Evolutionary conservation across 2,797 vertebrate genomes (phyloP).

Genomic region (Orestias chungarensis): DNA sequence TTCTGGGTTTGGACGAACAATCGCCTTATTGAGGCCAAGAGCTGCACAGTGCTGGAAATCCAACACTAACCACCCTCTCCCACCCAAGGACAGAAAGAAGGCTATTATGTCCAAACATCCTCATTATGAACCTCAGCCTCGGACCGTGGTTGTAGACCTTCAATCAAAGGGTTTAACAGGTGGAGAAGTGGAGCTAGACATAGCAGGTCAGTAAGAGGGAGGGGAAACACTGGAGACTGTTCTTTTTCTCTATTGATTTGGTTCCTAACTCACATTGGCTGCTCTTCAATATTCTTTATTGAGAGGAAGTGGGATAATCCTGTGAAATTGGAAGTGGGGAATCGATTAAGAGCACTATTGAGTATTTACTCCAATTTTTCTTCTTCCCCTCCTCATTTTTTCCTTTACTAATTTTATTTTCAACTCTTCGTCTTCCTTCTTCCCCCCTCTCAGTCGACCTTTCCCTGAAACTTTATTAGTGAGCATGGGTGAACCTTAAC

Average conservation of each 20-base stretch:
- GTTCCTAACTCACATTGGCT: constrained; percentile 73
- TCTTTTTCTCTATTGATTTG: constrained; percentile 80
- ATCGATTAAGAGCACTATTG: constrained; percentile 78
- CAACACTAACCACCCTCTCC: constrained; percentile 60
- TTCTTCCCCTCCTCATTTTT: constrained; percentile 56
- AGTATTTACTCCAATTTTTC: constrained; percentile 62
- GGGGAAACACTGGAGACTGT: constrained; percentile 69
- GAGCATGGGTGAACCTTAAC: constrained; percentile 49
- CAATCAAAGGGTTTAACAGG: constrained; percentile 78
- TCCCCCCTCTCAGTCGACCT: constrained; percentile 28
- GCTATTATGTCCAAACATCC: constrained; percentile 78
- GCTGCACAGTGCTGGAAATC: constrained; percentile 70
- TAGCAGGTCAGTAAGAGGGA: constrained; percentile 56
- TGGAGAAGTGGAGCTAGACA: constrained; percentile 53
- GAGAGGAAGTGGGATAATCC: constrained; percentile 81
- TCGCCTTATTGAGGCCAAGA: constrained; percentile 70
- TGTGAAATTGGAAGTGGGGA: constrained; percentile 74
- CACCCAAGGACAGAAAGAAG: constrained; percentile 68
- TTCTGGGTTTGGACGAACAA: constrained; percentile 67
- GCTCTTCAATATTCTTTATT: constrained; percentile 69
- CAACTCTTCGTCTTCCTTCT: constrained; percentile 23
- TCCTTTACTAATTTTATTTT: constrained; percentile 66
- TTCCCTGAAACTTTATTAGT: constrained; percentile 68
- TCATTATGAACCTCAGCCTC: constrained; percentile 75
- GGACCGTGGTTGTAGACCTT: constrained; percentile 66